phyloP scores from a whole-genome alignment of 2,888 invertebrate genomes.

The Mythimna loreyi region DNA sequence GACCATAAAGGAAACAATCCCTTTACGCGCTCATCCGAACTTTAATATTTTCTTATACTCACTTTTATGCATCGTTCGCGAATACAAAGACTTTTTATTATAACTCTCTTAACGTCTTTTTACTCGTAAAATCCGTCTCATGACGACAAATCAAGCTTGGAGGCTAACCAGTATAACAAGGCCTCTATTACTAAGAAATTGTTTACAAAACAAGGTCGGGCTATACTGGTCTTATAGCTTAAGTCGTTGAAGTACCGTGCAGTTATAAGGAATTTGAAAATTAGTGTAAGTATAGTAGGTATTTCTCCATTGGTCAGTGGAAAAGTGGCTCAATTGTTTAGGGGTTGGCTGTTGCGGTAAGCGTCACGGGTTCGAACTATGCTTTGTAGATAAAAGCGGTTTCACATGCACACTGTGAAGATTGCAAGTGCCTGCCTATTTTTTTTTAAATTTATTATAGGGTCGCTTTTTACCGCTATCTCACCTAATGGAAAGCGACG shows the following conservation, averaged over 20 bases:
- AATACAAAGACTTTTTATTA: constrained; percentile 63
- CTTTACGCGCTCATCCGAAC: constrained; percentile 57
- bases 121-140: constrained; percentile 48
- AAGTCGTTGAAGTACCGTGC: background rate
- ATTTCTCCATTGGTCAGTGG: background rate
- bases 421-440: too few relatives aligned
- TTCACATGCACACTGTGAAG: too few relatives aligned
- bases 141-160: background rate
- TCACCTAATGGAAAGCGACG: too few relatives aligned
- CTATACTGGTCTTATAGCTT: background rate
- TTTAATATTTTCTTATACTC: constrained; percentile 63
- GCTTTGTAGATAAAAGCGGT: too few relatives aligned
- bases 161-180: background rate
- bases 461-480: too few relatives aligned
- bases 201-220: background rate
- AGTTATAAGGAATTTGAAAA: constrained; percentile 29
- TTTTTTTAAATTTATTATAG: too few relatives aligned
- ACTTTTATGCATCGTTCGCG: constrained; percentile 63
- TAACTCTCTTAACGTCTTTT: constrained; percentile 44
- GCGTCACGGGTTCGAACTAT: too few relatives aligned
- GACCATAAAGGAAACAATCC: constrained; percentile 55
- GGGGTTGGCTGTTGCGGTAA: too few relatives aligned
- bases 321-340: too few relatives aligned
- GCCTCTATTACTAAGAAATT: background rate
- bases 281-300: constrained; percentile 1